Base-by-base conservation (phyloP, 2,797 vertebrate species). In the Pogonophryne albipinna region DNA sequence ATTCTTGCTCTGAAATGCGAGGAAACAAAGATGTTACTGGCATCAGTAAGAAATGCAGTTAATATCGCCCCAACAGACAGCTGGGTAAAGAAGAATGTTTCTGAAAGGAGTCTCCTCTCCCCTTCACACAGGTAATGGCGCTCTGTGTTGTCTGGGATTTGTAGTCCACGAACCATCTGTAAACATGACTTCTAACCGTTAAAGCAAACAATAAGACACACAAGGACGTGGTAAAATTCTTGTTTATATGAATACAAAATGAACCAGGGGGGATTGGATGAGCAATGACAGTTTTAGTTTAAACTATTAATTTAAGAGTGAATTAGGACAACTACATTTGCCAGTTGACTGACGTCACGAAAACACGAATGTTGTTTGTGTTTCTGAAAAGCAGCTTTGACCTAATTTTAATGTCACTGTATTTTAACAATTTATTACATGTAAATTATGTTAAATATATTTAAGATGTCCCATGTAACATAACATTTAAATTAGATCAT, bases 131-230 rank as follows among this genome's bases (percentile, higher is more conserved):
- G 84, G 79, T 84, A 85, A 83, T 57, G 64, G 68, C 66, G 44
- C 74, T 59, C 16, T 41, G 23, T 78, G 87, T n/a, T 45, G n/a
- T 61, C 23, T 93, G 95, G 95, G 93, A 93, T 19, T 82, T 94
- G 93, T 78, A 94, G 95, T 95, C 84, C 77, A 15, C 2, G 27
- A 2, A 1, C n/a, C 17, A 49, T 9, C 1, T 31, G 66, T 70
- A 68, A 82, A 65, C 42, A 69, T 56, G 3, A 13, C 3, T 11
- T 71, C 51, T 9, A 3, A 27, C 2, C 0, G 6, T 1, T 9
- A 56, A 56, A 58, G 0, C 10, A 6, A 16, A 0, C 1, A 15
- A 13, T 0, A 44, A 11, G 2, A 2, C 5, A 15, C 20, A 3
- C 0, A 14, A 14, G 10, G 6, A 12, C 9, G 0, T 6, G 11